Evolutionary conservation across 2,888 invertebrate genomes (phyloP), one percentile per base, ranked within the genome.

Genomic region (Ectemnius cavifrons): DNA sequence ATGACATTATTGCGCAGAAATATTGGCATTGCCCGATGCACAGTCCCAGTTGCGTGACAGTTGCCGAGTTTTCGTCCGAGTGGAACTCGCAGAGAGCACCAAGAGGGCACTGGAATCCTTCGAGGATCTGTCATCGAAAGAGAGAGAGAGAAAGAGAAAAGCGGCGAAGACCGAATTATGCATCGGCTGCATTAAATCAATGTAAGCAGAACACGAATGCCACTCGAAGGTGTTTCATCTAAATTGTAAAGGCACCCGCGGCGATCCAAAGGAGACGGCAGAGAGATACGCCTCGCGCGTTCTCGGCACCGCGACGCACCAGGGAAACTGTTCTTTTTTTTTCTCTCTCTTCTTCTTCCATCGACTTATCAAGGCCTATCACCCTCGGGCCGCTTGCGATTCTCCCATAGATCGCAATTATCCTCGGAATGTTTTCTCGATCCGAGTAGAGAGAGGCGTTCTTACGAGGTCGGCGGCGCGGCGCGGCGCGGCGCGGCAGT

Each of bases 1-100:
- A 75, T 73, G 74, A 74, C 74, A 78, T 75, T 72, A 76, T 75
- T 75, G 61, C 73, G 62, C 72, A 37, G 37, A 37, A 37, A 37
- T 37, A 37, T 37, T 6, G 37, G 37, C 37, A 2, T 11, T 37
- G 8, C 8, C 8, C 37, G 37, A 37, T 37, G 8, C 3, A 2
- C 23, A 23, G 0, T 23, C 8, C 8, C 37, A 37, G 6, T 8
- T 3, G 6, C 2, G 11, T 11, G 37, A 37, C 11, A 11, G 37
- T 37, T 37, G 13, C 0, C 18, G 58, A 58, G 49, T 49, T 13
- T 45, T 45, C 20, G 49, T 14, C 6, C 45, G n/a, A 11, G 16
- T 58, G 1, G 5, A 27, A 20, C 28, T 4, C 5, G 37, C 37
- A 37, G 37, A 37, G 37, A 11, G 37, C 37, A 11, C 5, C 52